These are phyloP conservation scores for Monopterus albus DNA, from an alignment of 2,113 vertebrate genomes.

Conservation along the genomic window DNA sequence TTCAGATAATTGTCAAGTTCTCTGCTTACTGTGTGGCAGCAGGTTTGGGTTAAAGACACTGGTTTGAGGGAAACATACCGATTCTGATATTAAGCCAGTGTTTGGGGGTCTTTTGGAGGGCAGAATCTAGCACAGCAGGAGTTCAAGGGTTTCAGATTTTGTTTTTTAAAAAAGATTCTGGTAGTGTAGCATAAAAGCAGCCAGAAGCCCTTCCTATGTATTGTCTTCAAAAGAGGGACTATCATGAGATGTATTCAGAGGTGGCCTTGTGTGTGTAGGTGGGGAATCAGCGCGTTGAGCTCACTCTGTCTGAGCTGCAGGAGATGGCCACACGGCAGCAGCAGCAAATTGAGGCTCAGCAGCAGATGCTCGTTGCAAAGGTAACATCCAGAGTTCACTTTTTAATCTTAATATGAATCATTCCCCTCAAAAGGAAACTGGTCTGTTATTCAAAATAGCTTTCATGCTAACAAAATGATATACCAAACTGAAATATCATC, in stretches of 20 bases:
- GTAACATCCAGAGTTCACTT: slow-evolving; percentile 42
- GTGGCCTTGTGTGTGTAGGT: slow-evolving; percentile 67
- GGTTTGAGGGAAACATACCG: too few relatives aligned
- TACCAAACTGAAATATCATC: too few relatives aligned
- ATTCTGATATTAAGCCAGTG: neutral
- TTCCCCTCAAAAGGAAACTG: neutral
- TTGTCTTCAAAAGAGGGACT: neutral
- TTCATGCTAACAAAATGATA: too few relatives aligned
- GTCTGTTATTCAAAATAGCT: neutral
- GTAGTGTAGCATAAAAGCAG: slow-evolving; percentile 16
- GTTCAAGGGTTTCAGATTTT: slow-evolving; percentile 15
- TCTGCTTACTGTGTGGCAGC: too few relatives aligned
- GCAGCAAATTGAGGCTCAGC: slow-evolving; percentile 81
- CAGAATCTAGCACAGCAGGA: slow-evolving; percentile 39
- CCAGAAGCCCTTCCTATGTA: slow-evolving; percentile 17
- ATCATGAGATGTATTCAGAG: too few relatives aligned
- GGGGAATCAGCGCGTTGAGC: slow-evolving; percentile 77
- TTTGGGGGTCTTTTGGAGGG: slow-evolving; percentile 25
- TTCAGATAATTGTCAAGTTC: too few relatives aligned
- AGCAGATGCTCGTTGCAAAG: slow-evolving; percentile 82
- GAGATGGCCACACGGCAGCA: slow-evolving; percentile 81
- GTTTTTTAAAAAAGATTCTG: neutral
- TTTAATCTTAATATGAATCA: neutral
- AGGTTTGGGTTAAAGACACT: too few relatives aligned
- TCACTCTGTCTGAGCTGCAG: slow-evolving; percentile 80